phyloP scores from a whole-genome alignment of 2,888 invertebrate species.

The Microplitis deprimator region DNA sequence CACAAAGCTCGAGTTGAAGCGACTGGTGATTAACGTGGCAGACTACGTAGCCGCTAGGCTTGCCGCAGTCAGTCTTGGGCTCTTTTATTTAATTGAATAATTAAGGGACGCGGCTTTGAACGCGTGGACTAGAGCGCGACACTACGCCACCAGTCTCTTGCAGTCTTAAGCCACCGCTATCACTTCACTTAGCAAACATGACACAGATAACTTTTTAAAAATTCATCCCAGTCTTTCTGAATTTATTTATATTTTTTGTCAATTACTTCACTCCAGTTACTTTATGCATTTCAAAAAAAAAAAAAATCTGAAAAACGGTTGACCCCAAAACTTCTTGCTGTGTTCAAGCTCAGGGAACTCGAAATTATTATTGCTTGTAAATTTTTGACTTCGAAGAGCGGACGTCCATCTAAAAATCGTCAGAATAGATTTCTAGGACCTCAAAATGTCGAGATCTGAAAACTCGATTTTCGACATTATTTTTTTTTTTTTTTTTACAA shows the following conservation, averaged over 20 bases:
- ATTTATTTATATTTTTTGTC: conserved; percentile 1
- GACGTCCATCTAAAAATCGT: too few relatives aligned
- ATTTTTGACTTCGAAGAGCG: too few relatives aligned
- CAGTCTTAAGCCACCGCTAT: not conserved
- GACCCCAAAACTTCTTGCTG: too few relatives aligned
- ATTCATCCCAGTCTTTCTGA: not conserved
- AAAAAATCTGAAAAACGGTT: not conserved
- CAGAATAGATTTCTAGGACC: too few relatives aligned
- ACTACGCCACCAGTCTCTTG: not conserved
- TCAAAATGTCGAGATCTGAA: too few relatives aligned
- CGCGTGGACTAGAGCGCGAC: conserved; percentile 16
- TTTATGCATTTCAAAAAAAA: not conserved
- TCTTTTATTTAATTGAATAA: conserved; percentile 47
- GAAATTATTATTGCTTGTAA: too few relatives aligned
- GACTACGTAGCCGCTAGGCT: conserved; percentile 12
- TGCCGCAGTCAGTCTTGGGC: conserved; percentile 26
- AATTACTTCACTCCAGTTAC: not conserved
- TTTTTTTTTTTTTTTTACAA: not conserved
- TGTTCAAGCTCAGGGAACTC: too few relatives aligned
- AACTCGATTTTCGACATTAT: too few relatives aligned
- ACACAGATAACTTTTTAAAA: not conserved
- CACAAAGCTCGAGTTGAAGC: conserved; percentile 17
- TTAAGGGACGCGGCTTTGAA: conserved; percentile 33
- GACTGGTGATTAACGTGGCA: conserved; percentile 28
- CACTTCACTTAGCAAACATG: conserved; percentile 1